Evolutionary conservation across 2,888 invertebrate genomes (phyloP).

Genomic region (Crocallis elinguaria): DNA sequence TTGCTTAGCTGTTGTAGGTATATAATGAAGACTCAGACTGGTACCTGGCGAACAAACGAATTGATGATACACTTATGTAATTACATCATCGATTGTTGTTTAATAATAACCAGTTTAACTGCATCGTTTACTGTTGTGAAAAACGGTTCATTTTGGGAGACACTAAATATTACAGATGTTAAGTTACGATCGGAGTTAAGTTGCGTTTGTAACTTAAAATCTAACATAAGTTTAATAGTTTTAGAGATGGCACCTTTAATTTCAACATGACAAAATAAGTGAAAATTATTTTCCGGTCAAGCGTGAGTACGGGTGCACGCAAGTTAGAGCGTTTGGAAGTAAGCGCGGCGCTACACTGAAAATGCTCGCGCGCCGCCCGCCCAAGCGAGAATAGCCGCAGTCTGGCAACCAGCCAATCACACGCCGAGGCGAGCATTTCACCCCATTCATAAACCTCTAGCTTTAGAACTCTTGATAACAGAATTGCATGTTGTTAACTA

Average conservation of each 20-base stretch:
- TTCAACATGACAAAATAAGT: background rate
- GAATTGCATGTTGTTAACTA: slow-evolving; percentile 17
- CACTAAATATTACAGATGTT: background rate
- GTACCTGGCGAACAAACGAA: slow-evolving; percentile 51
- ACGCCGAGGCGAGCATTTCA: slow-evolving; percentile 50
- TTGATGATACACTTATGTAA: slow-evolving; percentile 44
- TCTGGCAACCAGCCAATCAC: slow-evolving; percentile 72
- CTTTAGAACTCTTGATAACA: slow-evolving; percentile 21
- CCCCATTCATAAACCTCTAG: slow-evolving; percentile 71
- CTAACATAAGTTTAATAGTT: background rate
- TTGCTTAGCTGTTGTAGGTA: slow-evolving; percentile 58
- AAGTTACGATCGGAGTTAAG: slow-evolving; percentile 2
- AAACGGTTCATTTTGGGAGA: slow-evolving; percentile 2
- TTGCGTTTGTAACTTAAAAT: slow-evolving; percentile 1
- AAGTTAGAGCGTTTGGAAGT: slow-evolving; percentile 37
- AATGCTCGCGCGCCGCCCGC: slow-evolving; percentile 71
- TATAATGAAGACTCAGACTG: slow-evolving; percentile 50
- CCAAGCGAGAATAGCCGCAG: slow-evolving; percentile 70
- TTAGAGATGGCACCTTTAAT: background rate
- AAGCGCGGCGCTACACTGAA: slow-evolving; percentile 69
- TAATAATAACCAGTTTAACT: slow-evolving; percentile 1
- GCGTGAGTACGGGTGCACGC: slow-evolving; percentile 28
- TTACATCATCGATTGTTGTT: slow-evolving; percentile 23
- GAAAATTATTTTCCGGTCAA: background rate
- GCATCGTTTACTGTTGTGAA: slow-evolving; percentile 2